Conservation (phyloP, 1,140 invertebrate species). For the Caerostris darwini region DNA sequence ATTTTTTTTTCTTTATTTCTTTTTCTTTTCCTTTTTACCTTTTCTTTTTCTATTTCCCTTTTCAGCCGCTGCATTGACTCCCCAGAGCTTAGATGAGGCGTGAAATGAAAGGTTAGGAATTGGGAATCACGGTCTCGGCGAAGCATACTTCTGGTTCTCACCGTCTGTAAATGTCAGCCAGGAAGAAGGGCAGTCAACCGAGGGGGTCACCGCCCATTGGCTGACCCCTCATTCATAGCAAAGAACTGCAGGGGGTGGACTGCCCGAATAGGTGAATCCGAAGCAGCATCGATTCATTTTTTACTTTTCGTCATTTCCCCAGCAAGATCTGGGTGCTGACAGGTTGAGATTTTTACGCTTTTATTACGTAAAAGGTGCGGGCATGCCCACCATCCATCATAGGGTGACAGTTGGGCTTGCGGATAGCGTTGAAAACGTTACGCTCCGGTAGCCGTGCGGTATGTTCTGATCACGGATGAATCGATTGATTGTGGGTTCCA, state of each 20-base stretch:
- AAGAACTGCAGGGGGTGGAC: background rate
- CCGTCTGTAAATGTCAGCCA: slow-evolving; percentile 7
- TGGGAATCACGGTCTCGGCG: slow-evolving; percentile 6
- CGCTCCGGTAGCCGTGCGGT: background rate
- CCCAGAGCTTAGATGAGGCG: slow-evolving; percentile 47
- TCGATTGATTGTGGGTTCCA: slow-evolving; percentile 31
- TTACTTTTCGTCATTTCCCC: background rate
- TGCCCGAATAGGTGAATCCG: background rate
- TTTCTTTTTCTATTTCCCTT: background rate
- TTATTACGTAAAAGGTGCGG: slow-evolving; percentile 21
- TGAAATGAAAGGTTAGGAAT: slow-evolving; percentile 61
- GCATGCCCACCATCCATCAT: slow-evolving; percentile 10
- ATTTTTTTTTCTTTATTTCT: background rate
- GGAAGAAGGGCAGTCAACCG: slow-evolving; percentile 19
- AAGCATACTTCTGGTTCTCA: slow-evolving; percentile 44
- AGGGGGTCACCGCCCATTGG: slow-evolving; percentile 42
- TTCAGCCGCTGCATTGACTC: slow-evolving; percentile 23
- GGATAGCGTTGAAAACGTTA: background rate
- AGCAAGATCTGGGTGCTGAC: background rate
- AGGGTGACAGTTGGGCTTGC: background rate
- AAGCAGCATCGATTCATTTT: slow-evolving; percentile 1
- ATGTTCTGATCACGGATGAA: slow-evolving; percentile 6
- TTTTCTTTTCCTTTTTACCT: background rate
- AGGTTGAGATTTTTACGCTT: slow-evolving; percentile 15
- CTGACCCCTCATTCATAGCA: slow-evolving; percentile 40